Evolutionary conservation across 1,140 invertebrate species (phyloP).

Genomic region (Drosophila orena): DNA sequence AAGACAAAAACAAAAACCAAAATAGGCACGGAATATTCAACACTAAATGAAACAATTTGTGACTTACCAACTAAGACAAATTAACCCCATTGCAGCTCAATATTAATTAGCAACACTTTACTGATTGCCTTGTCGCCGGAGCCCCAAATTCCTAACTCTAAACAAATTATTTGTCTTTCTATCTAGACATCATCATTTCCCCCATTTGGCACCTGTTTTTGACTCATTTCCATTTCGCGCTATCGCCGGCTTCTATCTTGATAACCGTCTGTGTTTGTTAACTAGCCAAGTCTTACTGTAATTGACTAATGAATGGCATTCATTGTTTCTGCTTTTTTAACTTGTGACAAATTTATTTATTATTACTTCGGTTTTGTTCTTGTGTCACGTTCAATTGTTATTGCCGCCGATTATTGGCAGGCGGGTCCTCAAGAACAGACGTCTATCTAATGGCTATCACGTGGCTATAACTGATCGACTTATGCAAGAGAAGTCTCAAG

Average conservation of each 20-base stretch:
- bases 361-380: conserved; percentile 45
- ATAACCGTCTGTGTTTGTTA: conserved; percentile 33
- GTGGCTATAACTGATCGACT: conserved; percentile 24
- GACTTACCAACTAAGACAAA: conserved; percentile 76
- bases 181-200: conserved; percentile 44
- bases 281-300: conserved; percentile 61
- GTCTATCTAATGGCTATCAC: conserved; percentile 18
- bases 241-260: conserved; percentile 28
- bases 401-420: conserved; percentile 24
- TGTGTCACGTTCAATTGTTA: conserved; percentile 31
- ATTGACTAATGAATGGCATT: conserved; percentile 70
- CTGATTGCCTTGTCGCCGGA: conserved; percentile 25
- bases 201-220: conserved; percentile 34
- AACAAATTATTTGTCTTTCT: conserved; percentile 38
- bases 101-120: conserved; percentile 41
- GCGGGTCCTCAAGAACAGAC: conserved; percentile 37
- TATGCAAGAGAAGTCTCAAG: conserved; percentile 1
- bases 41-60: conserved; percentile 67
- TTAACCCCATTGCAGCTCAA: conserved; percentile 58
- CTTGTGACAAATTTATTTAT: conserved; percentile 64
- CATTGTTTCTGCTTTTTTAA: conserved; percentile 50
- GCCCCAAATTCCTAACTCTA: conserved; percentile 24
- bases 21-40: conserved; percentile 10
- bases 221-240: conserved; percentile 57
- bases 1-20: too few species aligned